Percentiles rank a stretch among this genome's conserved stretches.
These are phyloP conservation scores for Alethe castanea DNA, from an alignment of 2,113 vertebrate species.

Conservation along the genomic window DNA sequence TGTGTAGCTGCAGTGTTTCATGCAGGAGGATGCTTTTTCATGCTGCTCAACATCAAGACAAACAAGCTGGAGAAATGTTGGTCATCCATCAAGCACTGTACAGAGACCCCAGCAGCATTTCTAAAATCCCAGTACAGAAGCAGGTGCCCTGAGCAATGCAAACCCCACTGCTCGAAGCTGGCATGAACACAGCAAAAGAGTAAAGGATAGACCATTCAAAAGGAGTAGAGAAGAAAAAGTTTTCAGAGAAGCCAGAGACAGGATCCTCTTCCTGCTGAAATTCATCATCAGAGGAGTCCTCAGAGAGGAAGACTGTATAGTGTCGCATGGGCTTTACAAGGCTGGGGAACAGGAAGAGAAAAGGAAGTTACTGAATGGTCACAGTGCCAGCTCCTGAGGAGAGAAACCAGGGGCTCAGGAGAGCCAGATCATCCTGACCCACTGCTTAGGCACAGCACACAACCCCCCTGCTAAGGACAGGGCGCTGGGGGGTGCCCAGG, in stretches of 20 bases:
- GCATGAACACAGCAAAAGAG: conserved; percentile 28
- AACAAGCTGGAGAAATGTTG: conserved; percentile 10
- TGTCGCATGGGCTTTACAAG: conserved; percentile 89
- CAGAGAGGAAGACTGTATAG: conserved; percentile 97
- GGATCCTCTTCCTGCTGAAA: conserved; percentile 86
- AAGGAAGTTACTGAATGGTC: conserved; percentile 28
- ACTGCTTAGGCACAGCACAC: neutral
- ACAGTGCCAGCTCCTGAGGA: neutral
- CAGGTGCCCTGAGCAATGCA: neutral
- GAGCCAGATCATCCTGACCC: neutral
- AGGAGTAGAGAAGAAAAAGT: conserved; percentile 93
- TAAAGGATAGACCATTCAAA: conserved; percentile 94
- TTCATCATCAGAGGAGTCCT: conserved; percentile 96
- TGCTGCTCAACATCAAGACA: neutral
- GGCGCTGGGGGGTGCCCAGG: rapidly evolving
- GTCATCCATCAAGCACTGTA: neutral
- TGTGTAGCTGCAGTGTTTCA: neutral
- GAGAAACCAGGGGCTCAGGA: neutral
- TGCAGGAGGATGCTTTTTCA: conserved; percentile 11
- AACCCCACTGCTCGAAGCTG: neutral
- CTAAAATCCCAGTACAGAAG: neutral
- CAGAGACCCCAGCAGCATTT: neutral
- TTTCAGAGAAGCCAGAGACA: conserved; percentile 90
- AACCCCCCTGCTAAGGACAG: neutral
- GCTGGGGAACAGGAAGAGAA: conserved; percentile 79